Conservation (phyloP, 2,888 invertebrate species). For the Horisme vitalbata region DNA sequence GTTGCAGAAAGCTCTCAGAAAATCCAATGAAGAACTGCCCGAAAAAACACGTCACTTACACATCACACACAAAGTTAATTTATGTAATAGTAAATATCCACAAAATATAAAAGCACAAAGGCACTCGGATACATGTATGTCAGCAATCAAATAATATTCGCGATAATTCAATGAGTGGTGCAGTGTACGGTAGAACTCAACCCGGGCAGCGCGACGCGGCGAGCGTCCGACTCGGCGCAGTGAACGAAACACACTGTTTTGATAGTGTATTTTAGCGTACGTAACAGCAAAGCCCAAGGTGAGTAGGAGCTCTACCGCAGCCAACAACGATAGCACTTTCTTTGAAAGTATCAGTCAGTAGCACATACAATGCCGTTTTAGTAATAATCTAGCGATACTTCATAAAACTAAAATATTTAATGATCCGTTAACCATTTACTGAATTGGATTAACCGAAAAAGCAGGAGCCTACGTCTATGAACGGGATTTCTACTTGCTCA, state of each 20-base stretch:
- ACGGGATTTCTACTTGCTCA: slow-evolving; percentile 34
- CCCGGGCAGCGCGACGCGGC: too few relatives aligned
- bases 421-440: slow-evolving; percentile 6
- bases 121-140: slow-evolving; percentile 26
- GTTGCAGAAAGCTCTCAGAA: slow-evolving; percentile 53
- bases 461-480: slow-evolving; percentile 24
- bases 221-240: slow-evolving; percentile 55
- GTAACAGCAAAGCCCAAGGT: slow-evolving; percentile 73
- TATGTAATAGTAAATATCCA: slow-evolving; percentile 17
- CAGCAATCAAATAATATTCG: slow-evolving; percentile 29
- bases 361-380: slow-evolving; percentile 48
- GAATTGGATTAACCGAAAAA: slow-evolving; percentile 7
- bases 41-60: slow-evolving; percentile 35
- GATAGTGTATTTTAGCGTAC: slow-evolving; percentile 77
- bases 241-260: slow-evolving; percentile 73
- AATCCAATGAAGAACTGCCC: slow-evolving; percentile 51
- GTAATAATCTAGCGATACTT: slow-evolving; percentile 8
- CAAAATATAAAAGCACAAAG: slow-evolving; percentile 42
- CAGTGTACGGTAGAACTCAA: slow-evolving; percentile 30
- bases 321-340: slow-evolving; percentile 48
- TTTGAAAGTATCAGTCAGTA: slow-evolving; percentile 42
- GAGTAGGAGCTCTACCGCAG: slow-evolving; percentile 60
- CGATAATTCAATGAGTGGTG: slow-evolving; percentile 37
- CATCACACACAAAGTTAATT: slow-evolving; percentile 49
- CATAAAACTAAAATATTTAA: slow-evolving; percentile 13